These are phyloP conservation scores for Lontra canadensis DNA, from an alignment of 2,113 vertebrate species.

Conservation along the genomic window DNA sequence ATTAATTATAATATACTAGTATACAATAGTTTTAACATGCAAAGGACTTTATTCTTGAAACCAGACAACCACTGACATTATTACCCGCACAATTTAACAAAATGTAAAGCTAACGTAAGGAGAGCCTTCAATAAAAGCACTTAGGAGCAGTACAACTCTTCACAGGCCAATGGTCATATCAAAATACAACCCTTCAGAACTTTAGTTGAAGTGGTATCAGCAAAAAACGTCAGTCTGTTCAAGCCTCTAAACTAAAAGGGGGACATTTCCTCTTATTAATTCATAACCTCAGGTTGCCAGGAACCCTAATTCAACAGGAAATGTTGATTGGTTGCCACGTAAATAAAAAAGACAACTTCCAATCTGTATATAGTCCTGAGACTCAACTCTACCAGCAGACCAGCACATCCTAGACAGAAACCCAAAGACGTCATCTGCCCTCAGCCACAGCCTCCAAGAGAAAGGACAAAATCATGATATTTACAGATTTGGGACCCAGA, in stretches of 20 bases:
- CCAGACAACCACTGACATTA: not conserved
- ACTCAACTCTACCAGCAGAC: not conserved
- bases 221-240: not conserved
- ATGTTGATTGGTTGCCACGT: not conserved
- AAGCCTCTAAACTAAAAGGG: not conserved
- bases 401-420: not conserved
- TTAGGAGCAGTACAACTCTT: not conserved
- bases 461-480: not conserved
- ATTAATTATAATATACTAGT: not conserved
- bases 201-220: not conserved
- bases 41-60: not conserved
- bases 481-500: not conserved
- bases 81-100: not conserved
- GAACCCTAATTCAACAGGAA: not conserved
- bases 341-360: not conserved
- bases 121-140: not conserved
- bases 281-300: not conserved
- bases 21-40: not conserved
- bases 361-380: not conserved
- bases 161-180: not conserved
- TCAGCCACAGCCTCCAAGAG: not conserved
- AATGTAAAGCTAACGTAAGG: not conserved
- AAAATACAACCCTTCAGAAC: not conserved
- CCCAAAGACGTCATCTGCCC: not conserved
- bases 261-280: not conserved